Conservation (phyloP, 2,888 invertebrate genomes). For the Strigamia transsilvanica region DNA sequence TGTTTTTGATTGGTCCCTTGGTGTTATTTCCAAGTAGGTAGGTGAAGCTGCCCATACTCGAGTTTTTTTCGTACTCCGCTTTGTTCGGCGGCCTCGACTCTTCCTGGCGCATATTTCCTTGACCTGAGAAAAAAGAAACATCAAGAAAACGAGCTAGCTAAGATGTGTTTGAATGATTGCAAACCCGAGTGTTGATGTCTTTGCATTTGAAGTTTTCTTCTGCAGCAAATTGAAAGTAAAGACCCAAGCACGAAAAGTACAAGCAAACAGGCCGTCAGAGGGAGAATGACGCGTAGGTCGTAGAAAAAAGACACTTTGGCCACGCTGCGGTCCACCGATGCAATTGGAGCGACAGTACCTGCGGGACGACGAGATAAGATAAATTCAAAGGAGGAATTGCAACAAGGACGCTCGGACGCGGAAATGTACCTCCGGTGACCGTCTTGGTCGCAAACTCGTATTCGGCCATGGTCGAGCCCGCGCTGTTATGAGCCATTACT, state of each 20-base stretch:
- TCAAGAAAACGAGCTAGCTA: neutral
- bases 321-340: neutral
- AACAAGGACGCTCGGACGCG: too few species aligned
- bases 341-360: conserved; percentile 48
- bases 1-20: neutral
- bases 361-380: too few species aligned
- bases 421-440: conserved; percentile 24
- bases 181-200: neutral
- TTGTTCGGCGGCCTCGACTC: neutral
- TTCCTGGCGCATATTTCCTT: neutral
- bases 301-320: conserved; percentile 26
- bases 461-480: conserved; percentile 44
- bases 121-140: neutral
- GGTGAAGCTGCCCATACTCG: conserved; percentile 48
- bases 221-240: conserved; percentile 41
- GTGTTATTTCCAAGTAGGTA: conserved; percentile 41
- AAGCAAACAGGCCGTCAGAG: neutral
- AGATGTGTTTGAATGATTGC: neutral
- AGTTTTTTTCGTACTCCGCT: conserved; percentile 50
- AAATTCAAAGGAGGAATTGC: too few species aligned
- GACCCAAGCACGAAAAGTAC: neutral
- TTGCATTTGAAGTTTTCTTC: neutral
- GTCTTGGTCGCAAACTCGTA: conserved; percentile 40
- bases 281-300: conserved; percentile 44
- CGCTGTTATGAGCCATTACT: conserved; percentile 70